Conservation (phyloP, 2,888 invertebrate genomes). For the Andrena haemorrhoa region DNA sequence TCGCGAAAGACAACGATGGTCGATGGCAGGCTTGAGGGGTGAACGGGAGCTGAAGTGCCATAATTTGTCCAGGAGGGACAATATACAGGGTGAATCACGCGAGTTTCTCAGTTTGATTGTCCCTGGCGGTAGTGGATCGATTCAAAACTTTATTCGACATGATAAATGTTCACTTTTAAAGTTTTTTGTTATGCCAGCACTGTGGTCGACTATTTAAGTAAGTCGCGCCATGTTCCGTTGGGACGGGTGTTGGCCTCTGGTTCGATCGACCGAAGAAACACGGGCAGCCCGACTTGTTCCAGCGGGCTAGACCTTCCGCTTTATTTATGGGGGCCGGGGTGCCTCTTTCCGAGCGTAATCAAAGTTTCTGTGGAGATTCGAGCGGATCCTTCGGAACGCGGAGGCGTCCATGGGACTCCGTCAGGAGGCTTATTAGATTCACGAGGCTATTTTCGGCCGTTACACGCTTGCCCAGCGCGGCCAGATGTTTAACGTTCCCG, state of each 20-base stretch:
- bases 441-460: slow-evolving; percentile 53
- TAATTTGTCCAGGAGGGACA: too few relatives aligned
- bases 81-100: too few relatives aligned
- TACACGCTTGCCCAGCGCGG: slow-evolving; percentile 24
- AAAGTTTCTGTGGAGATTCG: slow-evolving; percentile 28
- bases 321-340: slow-evolving; percentile 26
- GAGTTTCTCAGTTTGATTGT: too few relatives aligned
- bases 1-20: background rate
- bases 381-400: slow-evolving; percentile 22
- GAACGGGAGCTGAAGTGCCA: too few relatives aligned
- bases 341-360: slow-evolving; percentile 32
- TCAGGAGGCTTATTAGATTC: slow-evolving; percentile 45
- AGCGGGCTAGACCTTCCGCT: background rate
- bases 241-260: background rate
- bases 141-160: background rate
- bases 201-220: background rate
- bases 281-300: background rate
- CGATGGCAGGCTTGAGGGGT: background rate
- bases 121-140: too few relatives aligned
- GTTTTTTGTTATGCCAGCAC: background rate
- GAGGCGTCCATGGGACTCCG: slow-evolving; percentile 26
- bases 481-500: slow-evolving; percentile 54
- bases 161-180: background rate
- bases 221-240: background rate
- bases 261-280: slow-evolving; percentile 4